Conservation (phyloP, 1,140 invertebrate species). For the Platyscapa corneri region DNA sequence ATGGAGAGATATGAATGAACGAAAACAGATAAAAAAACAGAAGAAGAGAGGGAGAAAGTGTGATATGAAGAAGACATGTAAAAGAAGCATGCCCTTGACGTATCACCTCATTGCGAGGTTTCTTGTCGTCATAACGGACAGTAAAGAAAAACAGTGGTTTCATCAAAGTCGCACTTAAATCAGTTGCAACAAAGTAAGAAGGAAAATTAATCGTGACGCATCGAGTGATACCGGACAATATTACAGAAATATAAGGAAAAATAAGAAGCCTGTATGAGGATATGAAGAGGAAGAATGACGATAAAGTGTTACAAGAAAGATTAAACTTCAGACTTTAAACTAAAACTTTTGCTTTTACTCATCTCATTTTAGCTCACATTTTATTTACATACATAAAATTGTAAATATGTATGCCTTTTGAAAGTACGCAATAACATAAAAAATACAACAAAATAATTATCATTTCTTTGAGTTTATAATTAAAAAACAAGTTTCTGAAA, state of each 20-base stretch:
- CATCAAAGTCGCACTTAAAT: conserved; percentile 59
- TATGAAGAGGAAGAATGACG: background rate
- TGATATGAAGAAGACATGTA: too few species aligned
- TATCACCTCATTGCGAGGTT: conserved; percentile 35
- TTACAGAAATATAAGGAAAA: background rate
- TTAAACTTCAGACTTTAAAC: background rate
- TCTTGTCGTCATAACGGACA: conserved; percentile 22
- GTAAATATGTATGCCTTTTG: background rate
- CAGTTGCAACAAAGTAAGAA: conserved; percentile 60
- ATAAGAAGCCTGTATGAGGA: background rate
- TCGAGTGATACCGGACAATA: conserved; percentile 33
- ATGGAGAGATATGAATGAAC: background rate
- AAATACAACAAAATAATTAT: too few species aligned
- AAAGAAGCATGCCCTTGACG: background rate
- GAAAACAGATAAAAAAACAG: background rate
- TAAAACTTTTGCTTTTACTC: background rate
- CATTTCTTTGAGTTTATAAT: too few species aligned
- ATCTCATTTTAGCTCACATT: background rate
- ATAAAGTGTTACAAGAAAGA: background rate
- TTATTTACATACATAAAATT: background rate
- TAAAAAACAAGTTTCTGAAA: too few species aligned
- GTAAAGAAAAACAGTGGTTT: conserved; percentile 48
- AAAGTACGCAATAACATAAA: background rate
- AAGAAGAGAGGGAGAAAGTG: background rate
- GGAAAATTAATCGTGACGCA: conserved; percentile 68